Evolutionary conservation across 2,888 invertebrate species (phyloP), one percentile per base, ranked within the genome.

Genomic region (Cancer borealis): DNA sequence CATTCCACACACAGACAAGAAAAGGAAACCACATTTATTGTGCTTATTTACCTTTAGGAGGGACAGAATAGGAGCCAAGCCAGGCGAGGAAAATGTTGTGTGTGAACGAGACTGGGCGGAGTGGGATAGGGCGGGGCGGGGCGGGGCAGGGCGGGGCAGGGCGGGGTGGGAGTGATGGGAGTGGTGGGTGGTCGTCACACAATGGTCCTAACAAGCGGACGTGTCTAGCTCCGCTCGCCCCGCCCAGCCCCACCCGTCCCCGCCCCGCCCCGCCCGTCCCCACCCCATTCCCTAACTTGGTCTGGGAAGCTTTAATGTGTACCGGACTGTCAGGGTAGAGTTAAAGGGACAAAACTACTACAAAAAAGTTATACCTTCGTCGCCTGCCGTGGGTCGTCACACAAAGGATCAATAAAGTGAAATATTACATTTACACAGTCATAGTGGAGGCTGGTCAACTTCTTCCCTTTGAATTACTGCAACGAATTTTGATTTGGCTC

Each of bases 181-280:
- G 12, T 10, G 39, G 30, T 39, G 84, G 84, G 39, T 17, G 84
- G 84, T 14, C 84, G 30, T 30, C 84, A 84, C 84, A 84, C 84
- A 84, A 84, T 84, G 84, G 84, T 39, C 39, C 39, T 84, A 84
- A 84, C 84, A 84, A 84, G 84, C 84, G 84, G 84, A 84, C 84
- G 84, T 84, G 84, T 84, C 84, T 84, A 39, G 39, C 39, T 21
- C 14, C 39, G 84, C 14, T 30, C 39, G 30, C 84, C 39, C 14
- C 39, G 84, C 39, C 39, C 14, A 8, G 26, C 14, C 12, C 39
- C 39, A 17, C 84, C 12, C 39, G 12, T 10, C 54, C 14, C 10
- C 39, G n/a, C n/a, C n/a, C n/a, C n/a, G n/a, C 39, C 39, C 14
- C 14, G 26, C 39, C 12, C 39, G 14, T 12, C 84, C 12, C 39